Evolutionary conservation across 2,113 vertebrate species (phyloP), one percentile per base, ranked within the genome.

Genomic region (Amia ocellicauda): DNA sequence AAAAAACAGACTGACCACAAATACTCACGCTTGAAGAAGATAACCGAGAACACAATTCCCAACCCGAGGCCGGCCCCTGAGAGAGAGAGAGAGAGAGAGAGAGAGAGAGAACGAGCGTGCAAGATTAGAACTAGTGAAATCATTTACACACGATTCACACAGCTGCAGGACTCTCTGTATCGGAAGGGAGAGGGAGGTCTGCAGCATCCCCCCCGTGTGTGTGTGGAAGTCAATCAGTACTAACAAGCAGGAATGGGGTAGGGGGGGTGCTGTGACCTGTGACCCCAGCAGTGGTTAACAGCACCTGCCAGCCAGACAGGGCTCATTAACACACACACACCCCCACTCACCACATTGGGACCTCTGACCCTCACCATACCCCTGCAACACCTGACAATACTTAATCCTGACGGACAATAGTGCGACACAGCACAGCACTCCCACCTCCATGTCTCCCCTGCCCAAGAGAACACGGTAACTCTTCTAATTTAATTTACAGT

Each of bases 1-100:
- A n/a, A n/a, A n/a, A n/a, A 56, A 23, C 20, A 49, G 43, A 36
- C 3, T 24, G 28, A 45, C 42, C 4, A 27, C 19, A 8, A 56
- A 10, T 23, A 93, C 93, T 93, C 83, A 97, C 94, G 91, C 88
- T 96, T 97, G 75, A 98, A 95, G 86, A 93, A 82, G 64, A 92
- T 82, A 65, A 93, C 82, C 16, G 94, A 96, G 76, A 96, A 89
- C 74, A 93, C 76, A 40, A 94, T 69, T 70, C 94, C 96, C 73
- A 94, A 74, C 52, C 90, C 89, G 2, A 96, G 88, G 68, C 94
- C 94, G 52, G 90, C 91, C 68, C 85, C 94, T 95, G 78, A 3
- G 76, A 58, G 79, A 36, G 66, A 67, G 45, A 27, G 73, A 75
- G 68, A 17, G 55, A 71, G 61, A 73, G 78, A 76, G 0, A 1